phyloP scores from a whole-genome alignment of 53 echinoderm and acorn worm species.

The Apostichopus leukothele region DNA sequence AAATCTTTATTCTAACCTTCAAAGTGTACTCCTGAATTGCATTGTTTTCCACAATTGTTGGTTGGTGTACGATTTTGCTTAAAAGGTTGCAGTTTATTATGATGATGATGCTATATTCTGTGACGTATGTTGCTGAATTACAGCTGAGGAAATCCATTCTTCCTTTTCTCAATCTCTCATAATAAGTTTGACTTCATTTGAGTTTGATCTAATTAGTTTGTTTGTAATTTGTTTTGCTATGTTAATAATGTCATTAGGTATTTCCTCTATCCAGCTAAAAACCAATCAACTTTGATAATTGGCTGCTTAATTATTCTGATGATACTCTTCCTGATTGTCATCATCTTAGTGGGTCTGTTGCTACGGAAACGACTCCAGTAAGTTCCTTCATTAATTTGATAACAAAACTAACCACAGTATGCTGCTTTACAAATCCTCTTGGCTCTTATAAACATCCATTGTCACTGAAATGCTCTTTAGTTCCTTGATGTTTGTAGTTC shows the following conservation, averaged over 20 bases:
- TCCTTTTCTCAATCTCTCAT: not conserved
- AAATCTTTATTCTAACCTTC: no score
- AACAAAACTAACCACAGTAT: no score
- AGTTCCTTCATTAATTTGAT: not conserved
- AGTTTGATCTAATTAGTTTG: not conserved
- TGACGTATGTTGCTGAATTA: no score
- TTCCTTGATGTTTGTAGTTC: no score
- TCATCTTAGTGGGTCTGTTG: constrained; percentile 47
- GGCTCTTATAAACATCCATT: no score
- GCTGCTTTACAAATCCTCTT: no score
- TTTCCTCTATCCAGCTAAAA: constrained; percentile 33
- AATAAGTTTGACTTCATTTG: not conserved
- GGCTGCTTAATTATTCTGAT: constrained; percentile 37
- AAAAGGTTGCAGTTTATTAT: no score
- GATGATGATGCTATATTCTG: no score
- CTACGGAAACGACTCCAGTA: constrained; percentile 42
- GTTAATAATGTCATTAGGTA: not conserved
- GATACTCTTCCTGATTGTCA: constrained; percentile 51
- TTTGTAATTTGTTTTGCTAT: not conserved
- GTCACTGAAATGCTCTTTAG: no score
- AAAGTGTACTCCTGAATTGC: no score
- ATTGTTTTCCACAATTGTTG: no score
- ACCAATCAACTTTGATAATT: constrained; percentile 12
- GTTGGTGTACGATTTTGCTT: no score
- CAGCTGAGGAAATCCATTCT: not conserved